These are phyloP conservation scores for Drosophila bunnanda DNA, from an alignment of 2,888 invertebrate genomes.

Conservation along the genomic window DNA sequence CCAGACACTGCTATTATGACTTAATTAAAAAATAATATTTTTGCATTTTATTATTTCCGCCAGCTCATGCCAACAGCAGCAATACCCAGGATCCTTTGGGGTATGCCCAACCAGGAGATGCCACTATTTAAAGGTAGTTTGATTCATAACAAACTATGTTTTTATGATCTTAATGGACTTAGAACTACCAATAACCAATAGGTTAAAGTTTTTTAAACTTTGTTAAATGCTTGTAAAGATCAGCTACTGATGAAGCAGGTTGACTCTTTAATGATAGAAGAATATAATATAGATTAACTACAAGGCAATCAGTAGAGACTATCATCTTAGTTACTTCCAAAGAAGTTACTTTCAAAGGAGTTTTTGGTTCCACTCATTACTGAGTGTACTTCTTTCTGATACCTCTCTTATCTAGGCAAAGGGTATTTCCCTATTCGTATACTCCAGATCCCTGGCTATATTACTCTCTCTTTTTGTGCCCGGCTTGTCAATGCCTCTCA, in stretches of 20 bases:
- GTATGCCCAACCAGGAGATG: neutral
- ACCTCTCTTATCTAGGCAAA: neutral
- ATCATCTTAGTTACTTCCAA: no score
- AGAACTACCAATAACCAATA: neutral
- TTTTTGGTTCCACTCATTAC: neutral
- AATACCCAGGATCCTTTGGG: neutral
- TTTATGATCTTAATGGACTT: neutral
- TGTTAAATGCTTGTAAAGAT: neutral
- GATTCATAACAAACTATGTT: neutral
- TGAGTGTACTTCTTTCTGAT: neutral
- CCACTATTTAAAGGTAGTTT: neutral
- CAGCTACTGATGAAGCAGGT: neutral
- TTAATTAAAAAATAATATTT: constrained; percentile 67
- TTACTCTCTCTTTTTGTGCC: constrained; percentile 4
- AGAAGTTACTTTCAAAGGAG: neutral
- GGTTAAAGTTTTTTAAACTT: neutral
- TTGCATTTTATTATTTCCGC: constrained; percentile 43
- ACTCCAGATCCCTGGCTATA: neutral
- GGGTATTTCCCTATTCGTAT: neutral
- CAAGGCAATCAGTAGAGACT: no score
- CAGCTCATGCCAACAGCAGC: neutral
- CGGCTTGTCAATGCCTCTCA: constrained; percentile 38
- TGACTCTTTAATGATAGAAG: neutral
- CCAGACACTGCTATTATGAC: constrained; percentile 50
- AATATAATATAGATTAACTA: neutral